Conservation (phyloP, 2,113 vertebrate genomes). For the Neotoma lepida region DNA sequence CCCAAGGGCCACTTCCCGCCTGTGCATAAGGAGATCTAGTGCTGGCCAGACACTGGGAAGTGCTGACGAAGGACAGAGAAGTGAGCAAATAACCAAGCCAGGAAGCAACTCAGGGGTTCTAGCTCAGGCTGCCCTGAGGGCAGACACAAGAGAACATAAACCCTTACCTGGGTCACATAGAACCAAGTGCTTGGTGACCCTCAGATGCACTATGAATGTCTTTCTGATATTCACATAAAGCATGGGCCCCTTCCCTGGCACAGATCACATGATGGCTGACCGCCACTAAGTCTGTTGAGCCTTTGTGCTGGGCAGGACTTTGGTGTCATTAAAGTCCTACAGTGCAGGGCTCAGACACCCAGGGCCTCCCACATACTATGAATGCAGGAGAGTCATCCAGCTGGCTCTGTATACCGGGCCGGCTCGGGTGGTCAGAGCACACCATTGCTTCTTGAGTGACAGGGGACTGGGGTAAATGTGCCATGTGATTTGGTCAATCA, state of each 20-base stretch:
- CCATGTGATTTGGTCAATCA: neutral
- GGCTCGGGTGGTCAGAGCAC: neutral
- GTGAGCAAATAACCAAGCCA: neutral
- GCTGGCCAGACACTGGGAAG: neutral
- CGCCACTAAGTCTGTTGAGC: neutral
- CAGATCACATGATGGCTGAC: neutral
- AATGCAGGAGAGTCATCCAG: neutral
- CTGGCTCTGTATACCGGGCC: neutral
- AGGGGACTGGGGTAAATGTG: neutral
- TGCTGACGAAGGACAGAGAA: neutral
- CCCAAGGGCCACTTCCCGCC: neutral
- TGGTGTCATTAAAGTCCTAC: neutral
- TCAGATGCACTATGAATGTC: neutral
- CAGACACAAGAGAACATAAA: too few relatives aligned
- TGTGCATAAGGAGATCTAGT: neutral
- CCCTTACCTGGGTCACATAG: neutral
- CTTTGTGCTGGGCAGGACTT: neutral
- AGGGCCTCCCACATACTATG: rapidly evolving
- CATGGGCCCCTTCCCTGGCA: neutral
- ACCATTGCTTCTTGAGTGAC: neutral
- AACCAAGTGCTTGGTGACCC: neutral
- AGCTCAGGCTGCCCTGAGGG: neutral
- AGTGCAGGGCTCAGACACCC: too few relatives aligned
- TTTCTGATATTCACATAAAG: neutral
- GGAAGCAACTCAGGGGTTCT: neutral